Evolutionary conservation across 2,113 vertebrate species (phyloP).

Genomic region (Jacana jacana): DNA sequence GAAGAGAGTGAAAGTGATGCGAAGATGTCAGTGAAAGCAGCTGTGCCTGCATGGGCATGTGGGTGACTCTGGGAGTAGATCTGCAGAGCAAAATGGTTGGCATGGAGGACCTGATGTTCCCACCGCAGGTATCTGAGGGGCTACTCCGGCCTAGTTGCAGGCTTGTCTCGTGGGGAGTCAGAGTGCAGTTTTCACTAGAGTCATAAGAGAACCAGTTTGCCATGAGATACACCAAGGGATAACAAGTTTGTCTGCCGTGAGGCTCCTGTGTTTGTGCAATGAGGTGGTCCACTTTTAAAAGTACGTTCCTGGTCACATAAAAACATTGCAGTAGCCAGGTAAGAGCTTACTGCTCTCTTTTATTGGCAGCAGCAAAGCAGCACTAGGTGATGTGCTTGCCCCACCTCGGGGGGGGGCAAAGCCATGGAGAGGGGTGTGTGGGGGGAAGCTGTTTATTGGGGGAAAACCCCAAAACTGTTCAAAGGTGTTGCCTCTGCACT

Average conservation of each 20-base stretch:
- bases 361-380: not conserved
- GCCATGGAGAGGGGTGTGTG: no score
- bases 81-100: not conserved
- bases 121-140: not conserved
- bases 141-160: not conserved
- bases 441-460: no score
- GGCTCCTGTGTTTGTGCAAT: not conserved
- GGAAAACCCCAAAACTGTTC: not conserved
- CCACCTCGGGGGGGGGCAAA: no score
- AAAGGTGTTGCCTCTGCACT: not conserved
- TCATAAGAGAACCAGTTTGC: not conserved
- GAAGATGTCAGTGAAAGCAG: not conserved
- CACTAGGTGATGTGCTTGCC: not conserved
- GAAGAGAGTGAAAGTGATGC: not conserved
- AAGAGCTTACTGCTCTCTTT: not conserved
- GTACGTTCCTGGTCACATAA: not conserved
- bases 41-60: not conserved
- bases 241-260: not conserved
- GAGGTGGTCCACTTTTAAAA: not conserved
- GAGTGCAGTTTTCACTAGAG: not conserved
- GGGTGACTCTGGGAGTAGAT: not conserved
- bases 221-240: not conserved
- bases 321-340: not conserved
- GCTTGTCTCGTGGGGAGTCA: not conserved
- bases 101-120: not conserved